Percentiles rank a stretch among this genome's conserved stretches.
Evolutionary conservation across 1,140 invertebrate species (phyloP).

Genomic region (Aphaenogaster rudis): DNA sequence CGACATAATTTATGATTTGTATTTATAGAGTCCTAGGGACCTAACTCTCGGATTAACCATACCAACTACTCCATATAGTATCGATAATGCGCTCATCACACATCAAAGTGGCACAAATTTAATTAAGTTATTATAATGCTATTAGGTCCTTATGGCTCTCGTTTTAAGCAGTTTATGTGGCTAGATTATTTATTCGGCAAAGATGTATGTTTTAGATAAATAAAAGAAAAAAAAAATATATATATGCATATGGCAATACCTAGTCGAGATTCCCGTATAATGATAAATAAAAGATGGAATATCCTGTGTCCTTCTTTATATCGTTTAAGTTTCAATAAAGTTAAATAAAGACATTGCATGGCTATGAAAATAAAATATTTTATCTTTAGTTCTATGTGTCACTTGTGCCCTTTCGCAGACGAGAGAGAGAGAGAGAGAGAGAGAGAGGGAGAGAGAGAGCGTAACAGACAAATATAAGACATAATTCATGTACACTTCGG

Average conservation of each 20-base stretch:
- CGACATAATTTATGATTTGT: constrained; percentile 63
- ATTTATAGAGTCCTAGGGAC: constrained; percentile 72
- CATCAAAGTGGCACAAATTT: constrained; percentile 33
- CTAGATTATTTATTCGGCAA: constrained; percentile 76
- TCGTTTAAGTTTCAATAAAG: constrained; percentile 80
- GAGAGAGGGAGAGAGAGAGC: constrained; percentile 35
- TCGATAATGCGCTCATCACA: constrained; percentile 28
- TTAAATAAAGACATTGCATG: constrained; percentile 76
- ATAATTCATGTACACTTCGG: constrained; percentile 79
- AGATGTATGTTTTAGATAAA: constrained; percentile 80
- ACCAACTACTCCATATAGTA: constrained; percentile 40
- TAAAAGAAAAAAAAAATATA: constrained; percentile 76
- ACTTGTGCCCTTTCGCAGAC: constrained; percentile 76
- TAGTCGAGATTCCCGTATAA: constrained; percentile 81
- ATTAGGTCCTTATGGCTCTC: constrained; percentile 77
- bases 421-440: constrained; percentile 67
- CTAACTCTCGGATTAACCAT: constrained; percentile 57
- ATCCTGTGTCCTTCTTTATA: constrained; percentile 83
- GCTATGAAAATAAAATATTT: constrained; percentile 78
- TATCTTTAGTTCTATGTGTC: constrained; percentile 78
- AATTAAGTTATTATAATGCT: constrained; percentile 50
- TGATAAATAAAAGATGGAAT: constrained; percentile 81
- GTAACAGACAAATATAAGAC: constrained; percentile 66
- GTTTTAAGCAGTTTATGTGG: constrained; percentile 71
- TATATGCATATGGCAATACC: constrained; percentile 75